phyloP scores from a whole-genome alignment of 2,113 vertebrate genomes.

The Oplegnathus fasciatus region DNA sequence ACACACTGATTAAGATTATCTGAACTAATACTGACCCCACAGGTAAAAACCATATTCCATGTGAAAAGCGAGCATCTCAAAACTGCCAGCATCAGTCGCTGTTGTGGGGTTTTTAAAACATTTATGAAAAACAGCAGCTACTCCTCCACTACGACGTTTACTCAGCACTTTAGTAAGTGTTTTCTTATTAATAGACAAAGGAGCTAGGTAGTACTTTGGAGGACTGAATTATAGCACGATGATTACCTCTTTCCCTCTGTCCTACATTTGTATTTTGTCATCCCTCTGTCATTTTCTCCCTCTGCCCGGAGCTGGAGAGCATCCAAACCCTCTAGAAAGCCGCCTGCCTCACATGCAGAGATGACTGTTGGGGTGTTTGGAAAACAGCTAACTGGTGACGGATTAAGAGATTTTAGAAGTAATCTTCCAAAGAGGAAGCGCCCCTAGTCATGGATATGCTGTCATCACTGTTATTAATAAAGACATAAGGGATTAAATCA shows the following conservation, averaged over 20 bases:
- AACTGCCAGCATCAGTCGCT: conserved; percentile 1
- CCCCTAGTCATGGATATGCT: conserved; percentile 67
- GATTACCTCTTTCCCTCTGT: conserved; percentile 25
- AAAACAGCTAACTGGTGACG: conserved; percentile 70
- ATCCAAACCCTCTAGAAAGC: conserved; percentile 49
- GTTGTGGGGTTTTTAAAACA: conserved; percentile 1
- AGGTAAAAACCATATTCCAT: neutral
- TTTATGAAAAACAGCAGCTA: conserved; percentile 15
- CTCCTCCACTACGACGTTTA: neutral
- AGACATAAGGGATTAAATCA: conserved; percentile 64
- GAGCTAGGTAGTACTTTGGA: conserved; percentile 3
- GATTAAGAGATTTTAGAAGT: conserved; percentile 74
- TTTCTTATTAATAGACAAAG: conserved; percentile 31
- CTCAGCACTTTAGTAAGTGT: conserved; percentile 24
- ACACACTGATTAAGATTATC: neutral
- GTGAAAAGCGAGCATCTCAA: neutral
- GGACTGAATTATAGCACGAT: conserved; percentile 21
- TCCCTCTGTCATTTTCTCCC: conserved; percentile 47
- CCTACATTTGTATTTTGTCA: conserved; percentile 52
- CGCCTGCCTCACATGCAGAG: conserved; percentile 36
- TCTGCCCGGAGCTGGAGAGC: conserved; percentile 47
- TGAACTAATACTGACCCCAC: neutral
- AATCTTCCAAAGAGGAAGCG: conserved; percentile 69
- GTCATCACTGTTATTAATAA: conserved; percentile 72
- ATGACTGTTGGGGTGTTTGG: conserved; percentile 59